Base-by-base conservation (phyloP, 2,888 invertebrate genomes). In the Antitype chi region DNA sequence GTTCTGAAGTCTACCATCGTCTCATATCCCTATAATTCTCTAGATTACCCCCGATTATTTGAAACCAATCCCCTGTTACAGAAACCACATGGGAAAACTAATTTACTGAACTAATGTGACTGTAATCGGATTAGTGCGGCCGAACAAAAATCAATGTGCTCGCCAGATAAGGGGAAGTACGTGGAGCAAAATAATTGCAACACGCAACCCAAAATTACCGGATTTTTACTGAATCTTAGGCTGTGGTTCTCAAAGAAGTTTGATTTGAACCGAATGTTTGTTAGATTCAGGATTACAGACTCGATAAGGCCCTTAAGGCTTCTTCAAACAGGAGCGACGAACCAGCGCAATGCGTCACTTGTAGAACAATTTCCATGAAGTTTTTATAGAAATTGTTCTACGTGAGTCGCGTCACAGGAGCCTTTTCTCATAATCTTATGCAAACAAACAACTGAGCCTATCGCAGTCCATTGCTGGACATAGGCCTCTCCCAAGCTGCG, bases 131-230 rank as follows among this genome's bases (percentile, higher is more conserved):
- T 82, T 74, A 67, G 67, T 63, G 17, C 20, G 74, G 28, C 66
- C 43, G 57, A 73, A 80, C 28, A 74, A 82, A 80, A 84, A 77
- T 77, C 80, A 74, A 82, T 78, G 66, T 68, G 68, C 49, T 57
- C 43, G 4, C 59, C 32, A 71, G n/a, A 70, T 71, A 64, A 32
- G 25, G 53, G 74, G 49, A 49, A 76, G 17, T 64, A 68, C 64
- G 76, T 70, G 71, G 52, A 76, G 72, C 76, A 74, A 63, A 74
- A 80, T 87, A 76, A 86, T 82, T 78, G 85, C 69, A 79, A 43
- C 87, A 86, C 85, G 86, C 82, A 78, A 84, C 70, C 53, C 23
- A 23, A 70, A 74, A 17, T 70, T 67, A n/a, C 32, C 20, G 57
- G n/a, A n/a, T 62, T 77, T 63, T 74, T 59, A 62, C 25, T 23